phyloP scores from a whole-genome alignment of 2,797 vertebrate species.

The Lepus townsendii region DNA sequence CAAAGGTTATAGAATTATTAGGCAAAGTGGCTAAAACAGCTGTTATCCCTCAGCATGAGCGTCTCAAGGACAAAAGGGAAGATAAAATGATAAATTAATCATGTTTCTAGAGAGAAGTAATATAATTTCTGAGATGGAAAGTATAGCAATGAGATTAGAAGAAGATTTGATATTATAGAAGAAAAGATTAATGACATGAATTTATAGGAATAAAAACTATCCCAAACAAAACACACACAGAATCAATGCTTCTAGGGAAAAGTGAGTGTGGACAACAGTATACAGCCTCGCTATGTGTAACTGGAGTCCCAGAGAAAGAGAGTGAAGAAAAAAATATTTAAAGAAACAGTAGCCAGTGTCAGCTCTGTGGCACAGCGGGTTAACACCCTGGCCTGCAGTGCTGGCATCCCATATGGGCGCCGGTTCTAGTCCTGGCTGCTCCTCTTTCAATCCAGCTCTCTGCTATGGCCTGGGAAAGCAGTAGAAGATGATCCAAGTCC shows the following conservation, averaged over 20 bases:
- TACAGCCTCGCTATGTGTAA: not conserved
- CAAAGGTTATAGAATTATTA: not conserved
- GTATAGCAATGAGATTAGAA: not conserved
- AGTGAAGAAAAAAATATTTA: not conserved
- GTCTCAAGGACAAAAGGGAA: not conserved
- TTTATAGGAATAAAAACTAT: not conserved
- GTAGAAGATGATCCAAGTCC: too few species aligned
- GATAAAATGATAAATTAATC: not conserved
- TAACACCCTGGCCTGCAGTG: too few species aligned
- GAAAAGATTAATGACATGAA: conserved; percentile 10
- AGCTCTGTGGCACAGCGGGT: too few species aligned
- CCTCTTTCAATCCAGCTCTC: too few species aligned
- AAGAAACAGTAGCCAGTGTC: not conserved
- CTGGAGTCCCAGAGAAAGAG: not conserved
- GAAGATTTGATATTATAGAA: not conserved
- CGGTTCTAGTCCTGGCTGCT: too few species aligned
- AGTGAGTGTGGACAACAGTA: not conserved
- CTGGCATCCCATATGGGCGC: too few species aligned
- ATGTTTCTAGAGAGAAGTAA: not conserved
- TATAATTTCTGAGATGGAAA: not conserved
- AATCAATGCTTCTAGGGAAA: not conserved
- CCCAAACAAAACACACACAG: not conserved
- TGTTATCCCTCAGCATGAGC: not conserved
- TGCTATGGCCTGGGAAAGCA: too few species aligned
- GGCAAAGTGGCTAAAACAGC: not conserved